A percentile compares a stretch with the other conserved stretches of the same genome.
Evolutionary conservation across 2,888 invertebrate genomes (phyloP).

Genomic region (Tenthredo amoena): DNA sequence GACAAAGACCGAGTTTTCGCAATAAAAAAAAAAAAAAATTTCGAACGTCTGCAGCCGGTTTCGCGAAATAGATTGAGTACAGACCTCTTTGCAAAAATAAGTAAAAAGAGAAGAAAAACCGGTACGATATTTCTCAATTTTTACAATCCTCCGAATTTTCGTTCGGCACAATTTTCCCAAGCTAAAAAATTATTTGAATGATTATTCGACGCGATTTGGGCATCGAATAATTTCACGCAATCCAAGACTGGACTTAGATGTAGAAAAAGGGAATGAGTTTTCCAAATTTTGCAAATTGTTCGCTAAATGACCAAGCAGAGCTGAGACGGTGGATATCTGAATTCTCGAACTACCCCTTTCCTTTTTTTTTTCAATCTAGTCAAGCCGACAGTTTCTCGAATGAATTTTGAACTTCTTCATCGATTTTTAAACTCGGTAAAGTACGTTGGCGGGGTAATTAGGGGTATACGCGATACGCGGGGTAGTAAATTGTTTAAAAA

Average conservation of each 20-base stretch:
- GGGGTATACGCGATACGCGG: neutral
- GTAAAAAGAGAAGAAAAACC: neutral
- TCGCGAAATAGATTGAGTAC: neutral
- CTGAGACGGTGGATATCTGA: neutral
- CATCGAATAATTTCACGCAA: no score
- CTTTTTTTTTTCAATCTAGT: neutral
- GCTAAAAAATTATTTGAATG: no score
- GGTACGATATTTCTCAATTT: neutral
- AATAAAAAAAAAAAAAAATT: neutral
- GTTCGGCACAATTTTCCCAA: no score
- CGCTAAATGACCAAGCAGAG: no score
- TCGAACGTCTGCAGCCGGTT: neutral
- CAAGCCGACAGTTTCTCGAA: neutral
- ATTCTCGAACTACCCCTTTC: neutral
- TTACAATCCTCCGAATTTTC: neutral
- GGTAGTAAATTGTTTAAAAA: constrained; percentile 19
- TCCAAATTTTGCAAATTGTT: neutral
- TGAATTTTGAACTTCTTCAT: neutral
- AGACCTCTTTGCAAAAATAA: neutral
- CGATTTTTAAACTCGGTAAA: neutral
- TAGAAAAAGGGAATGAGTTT: no score
- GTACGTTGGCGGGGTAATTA: neutral
- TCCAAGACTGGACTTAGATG: no score
- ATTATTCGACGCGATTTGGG: no score
- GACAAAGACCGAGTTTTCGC: neutral